Evolutionary conservation across 2,797 vertebrate species (phyloP).

Genomic region (Catostomus latipinnis): DNA sequence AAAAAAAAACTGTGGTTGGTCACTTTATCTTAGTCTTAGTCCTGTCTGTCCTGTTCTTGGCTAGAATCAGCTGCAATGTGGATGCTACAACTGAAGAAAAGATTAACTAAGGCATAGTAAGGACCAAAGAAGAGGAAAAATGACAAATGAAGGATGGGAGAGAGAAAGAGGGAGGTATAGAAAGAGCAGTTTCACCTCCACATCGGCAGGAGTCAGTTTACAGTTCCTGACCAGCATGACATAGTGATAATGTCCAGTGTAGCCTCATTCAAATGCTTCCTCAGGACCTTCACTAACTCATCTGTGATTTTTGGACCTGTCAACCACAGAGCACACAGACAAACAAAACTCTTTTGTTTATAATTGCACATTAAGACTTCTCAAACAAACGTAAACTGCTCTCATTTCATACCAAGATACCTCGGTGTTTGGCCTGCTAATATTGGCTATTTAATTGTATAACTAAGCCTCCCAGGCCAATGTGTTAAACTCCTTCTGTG

Average conservation of each 20-base stretch:
- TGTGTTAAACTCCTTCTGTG: not conserved
- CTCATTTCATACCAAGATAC: not conserved
- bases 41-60: no score
- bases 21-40: no score
- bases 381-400: not conserved
- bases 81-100: no score
- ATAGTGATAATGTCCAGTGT: constrained; percentile 93
- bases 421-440: no score
- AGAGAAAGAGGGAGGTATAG: not conserved
- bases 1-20: no score
- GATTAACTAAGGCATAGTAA: not conserved
- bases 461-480: not conserved
- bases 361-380: not conserved
- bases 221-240: constrained; percentile 98
- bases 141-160: not conserved
- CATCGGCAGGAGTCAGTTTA: constrained; percentile 97
- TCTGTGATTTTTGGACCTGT: constrained; percentile 96
- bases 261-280: constrained; percentile 93
- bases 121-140: no score
- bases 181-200: constrained; percentile 82
- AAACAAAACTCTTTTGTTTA: not conserved
- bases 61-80: no score
- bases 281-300: constrained; percentile 92
- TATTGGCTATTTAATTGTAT: not conserved
- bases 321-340: constrained; percentile 1